phyloP scores from a whole-genome alignment of 2,888 invertebrate species.

The Parasteatoda lunata region DNA sequence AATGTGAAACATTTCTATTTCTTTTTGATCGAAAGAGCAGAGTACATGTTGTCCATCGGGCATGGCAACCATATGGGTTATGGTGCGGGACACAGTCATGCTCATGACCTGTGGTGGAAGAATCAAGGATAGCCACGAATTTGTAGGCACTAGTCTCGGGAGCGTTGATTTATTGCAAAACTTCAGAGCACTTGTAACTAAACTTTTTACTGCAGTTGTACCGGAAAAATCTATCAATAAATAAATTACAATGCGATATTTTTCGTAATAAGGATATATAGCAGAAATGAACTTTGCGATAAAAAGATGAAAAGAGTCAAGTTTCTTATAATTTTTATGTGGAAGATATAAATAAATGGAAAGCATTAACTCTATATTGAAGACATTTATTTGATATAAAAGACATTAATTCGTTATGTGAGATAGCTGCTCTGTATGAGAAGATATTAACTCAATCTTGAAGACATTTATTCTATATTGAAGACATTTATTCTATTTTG shows the following conservation, averaged over 20 bases:
- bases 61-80: conserved; percentile 71
- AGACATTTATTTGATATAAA: no score
- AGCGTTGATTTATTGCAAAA: conserved; percentile 80
- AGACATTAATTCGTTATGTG: no score
- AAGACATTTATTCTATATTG: no score
- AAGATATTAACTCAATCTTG: no score
- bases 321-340: no score
- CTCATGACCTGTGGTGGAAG: conserved; percentile 72
- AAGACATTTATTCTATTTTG: no score
- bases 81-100: conserved; percentile 71
- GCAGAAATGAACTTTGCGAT: no score
- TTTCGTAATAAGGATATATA: no score
- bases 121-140: conserved; percentile 83
- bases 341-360: no score
- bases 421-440: no score
- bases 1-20: conserved; percentile 74
- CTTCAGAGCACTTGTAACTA: conserved; percentile 91
- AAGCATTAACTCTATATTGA: no score
- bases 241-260: background rate
- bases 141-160: conserved; percentile 88
- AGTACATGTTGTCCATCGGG: conserved; percentile 74
- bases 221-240: conserved; percentile 23
- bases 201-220: conserved; percentile 77
- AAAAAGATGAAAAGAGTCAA: no score
- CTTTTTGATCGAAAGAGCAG: conserved; percentile 70